A percentile compares a stretch with the other conserved stretches of the same genome.
These are phyloP conservation scores for Polypedilum pembai DNA, from an alignment of 1,140 invertebrate species.

Conservation along the genomic window DNA sequence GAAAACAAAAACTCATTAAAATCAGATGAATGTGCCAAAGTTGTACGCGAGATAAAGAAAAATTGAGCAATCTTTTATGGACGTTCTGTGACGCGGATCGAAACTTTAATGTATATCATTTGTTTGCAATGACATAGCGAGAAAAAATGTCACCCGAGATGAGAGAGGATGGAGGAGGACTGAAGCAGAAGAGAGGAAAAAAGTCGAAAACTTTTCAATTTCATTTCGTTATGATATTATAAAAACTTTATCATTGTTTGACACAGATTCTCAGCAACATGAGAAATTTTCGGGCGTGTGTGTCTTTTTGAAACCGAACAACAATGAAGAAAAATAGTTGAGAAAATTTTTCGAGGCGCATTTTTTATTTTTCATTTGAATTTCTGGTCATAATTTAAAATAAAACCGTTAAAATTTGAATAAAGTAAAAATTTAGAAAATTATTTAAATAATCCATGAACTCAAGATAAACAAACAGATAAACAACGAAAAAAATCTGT, in stretches of 20 bases:
- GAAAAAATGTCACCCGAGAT: background rate
- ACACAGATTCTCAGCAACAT: slow-evolving; percentile 10
- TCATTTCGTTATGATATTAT: slow-evolving; percentile 19
- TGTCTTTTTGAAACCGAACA: background rate
- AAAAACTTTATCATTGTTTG: slow-evolving; percentile 14
- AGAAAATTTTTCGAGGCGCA: background rate
- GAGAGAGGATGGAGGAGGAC: background rate
- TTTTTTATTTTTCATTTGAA: background rate
- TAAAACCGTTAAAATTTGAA: no score
- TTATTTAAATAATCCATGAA: no score
- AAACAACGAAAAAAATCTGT: no score
- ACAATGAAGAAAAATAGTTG: background rate
- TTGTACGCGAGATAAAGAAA: background rate
- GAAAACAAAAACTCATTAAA: slow-evolving; percentile 19
- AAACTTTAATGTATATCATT: slow-evolving; percentile 20
- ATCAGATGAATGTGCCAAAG: slow-evolving; percentile 4
- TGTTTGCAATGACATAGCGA: background rate
- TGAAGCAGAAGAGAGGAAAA: background rate
- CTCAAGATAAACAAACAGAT: no score
- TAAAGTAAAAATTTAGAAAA: no score
- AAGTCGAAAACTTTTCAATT: slow-evolving; percentile 18
- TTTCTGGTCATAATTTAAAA: no score
- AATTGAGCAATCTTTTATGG: background rate
- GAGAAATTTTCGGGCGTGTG: background rate
- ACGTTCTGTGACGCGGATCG: background rate